phyloP scores from a whole-genome alignment of 2,888 invertebrate genomes.

The Polietes domitor region DNA sequence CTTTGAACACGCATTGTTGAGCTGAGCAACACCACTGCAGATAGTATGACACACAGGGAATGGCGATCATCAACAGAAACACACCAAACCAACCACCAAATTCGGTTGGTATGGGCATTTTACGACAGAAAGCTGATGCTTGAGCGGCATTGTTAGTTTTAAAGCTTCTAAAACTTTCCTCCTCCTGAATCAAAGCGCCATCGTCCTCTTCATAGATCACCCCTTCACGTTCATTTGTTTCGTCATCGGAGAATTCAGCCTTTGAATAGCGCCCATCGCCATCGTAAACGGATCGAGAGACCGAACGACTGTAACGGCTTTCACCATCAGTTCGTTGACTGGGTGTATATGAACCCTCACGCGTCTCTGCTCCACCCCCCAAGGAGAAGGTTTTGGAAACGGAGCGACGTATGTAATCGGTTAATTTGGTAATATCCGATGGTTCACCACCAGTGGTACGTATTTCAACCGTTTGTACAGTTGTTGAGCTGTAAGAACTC shows the following conservation, averaged over 20 bases:
- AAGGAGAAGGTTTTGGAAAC: constrained; percentile 74
- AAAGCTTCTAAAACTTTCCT: constrained; percentile 72
- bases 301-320: constrained; percentile 75
- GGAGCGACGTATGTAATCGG: constrained; percentile 78
- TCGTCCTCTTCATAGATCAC: constrained; percentile 50
- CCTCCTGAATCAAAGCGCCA: constrained; percentile 68
- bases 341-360: constrained; percentile 68
- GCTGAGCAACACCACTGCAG: constrained; percentile 76
- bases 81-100: constrained; percentile 77
- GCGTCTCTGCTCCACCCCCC: constrained; percentile 45
- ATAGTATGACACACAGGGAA: constrained; percentile 74
- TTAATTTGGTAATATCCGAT: constrained; percentile 75
- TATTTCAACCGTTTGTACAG: constrained; percentile 75
- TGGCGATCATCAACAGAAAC: constrained; percentile 71
- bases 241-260: constrained; percentile 74
- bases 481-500: constrained; percentile 73
- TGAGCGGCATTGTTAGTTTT: constrained; percentile 68
- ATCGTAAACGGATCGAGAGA: constrained; percentile 78
- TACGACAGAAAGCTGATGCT: constrained; percentile 70
- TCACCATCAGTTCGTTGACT: constrained; percentile 71
- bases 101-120: constrained; percentile 73
- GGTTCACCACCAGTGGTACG: constrained; percentile 72
- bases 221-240: constrained; percentile 52
- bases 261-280: constrained; percentile 77
- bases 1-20: constrained; percentile 57